Base-by-base conservation (phyloP, 2,888 invertebrate genomes). In the Trypoxylon attenuatum region DNA sequence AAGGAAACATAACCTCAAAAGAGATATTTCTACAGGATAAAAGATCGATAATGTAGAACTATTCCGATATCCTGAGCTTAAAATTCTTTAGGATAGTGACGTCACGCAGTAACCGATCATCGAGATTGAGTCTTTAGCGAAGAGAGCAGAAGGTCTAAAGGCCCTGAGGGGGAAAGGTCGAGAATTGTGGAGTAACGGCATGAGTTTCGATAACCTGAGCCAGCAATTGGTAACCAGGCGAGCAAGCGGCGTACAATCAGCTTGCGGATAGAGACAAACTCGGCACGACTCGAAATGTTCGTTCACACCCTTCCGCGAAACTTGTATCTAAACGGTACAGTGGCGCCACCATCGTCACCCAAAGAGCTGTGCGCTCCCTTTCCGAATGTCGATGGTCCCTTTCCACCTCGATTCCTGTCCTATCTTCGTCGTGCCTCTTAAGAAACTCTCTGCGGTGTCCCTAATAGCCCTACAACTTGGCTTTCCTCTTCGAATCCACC, bases 191-290 rank as follows among this genome's bases (percentile, higher is more conserved):
- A 8, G 16, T 10, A 18, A 41, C 16, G 16, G 19, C 41, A 15
- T 41, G 16, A 19, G 33, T 33, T 33, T 33, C 10, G 33, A 22
- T 39, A 87, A 80, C 3, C 78, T 81, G 22, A 88, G 91, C 19
- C 86, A 91, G 59, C 93, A 92, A 78, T 92, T 94, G 80, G 84
- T 91, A 8, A 91, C 92, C 1, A 21, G n/a, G 89, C 90, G 29
- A 89, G 92, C 19, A 88, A 90, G 68, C 94, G 94, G 82, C 93
- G 94, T 0, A 89, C 87, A 1, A 88, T 94, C 52, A 45, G 82
- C 86, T 71, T 69, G 58, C 60, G 64, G 65, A n/a, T n/a, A n/a
- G 33, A 33, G 33, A 10, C n/a, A 33, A 33, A 60, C 64, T 80
- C 66, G 64, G 66, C n/a, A n/a, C 66, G 71, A 73, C 70, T 73